These are phyloP conservation scores for Helogale parvula DNA, from an alignment of 2,113 vertebrate genomes.

Conservation along the genomic window DNA sequence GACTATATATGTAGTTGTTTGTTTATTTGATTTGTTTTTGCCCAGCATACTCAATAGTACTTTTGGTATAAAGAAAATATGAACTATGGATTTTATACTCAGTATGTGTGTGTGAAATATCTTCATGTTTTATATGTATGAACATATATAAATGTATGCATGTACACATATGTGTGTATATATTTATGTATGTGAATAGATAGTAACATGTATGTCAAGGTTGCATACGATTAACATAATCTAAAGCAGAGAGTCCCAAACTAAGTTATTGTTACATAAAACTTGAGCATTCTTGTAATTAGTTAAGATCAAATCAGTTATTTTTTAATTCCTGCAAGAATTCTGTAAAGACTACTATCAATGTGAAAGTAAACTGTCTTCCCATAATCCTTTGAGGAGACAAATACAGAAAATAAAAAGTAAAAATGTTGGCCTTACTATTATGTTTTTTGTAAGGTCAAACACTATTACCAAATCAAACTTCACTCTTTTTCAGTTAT, in stretches of 20 bases:
- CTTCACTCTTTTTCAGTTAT: not conserved
- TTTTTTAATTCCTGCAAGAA: conserved; percentile 35
- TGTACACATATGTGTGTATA: not conserved
- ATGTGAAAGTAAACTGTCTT: conserved; percentile 26
- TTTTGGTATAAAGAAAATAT: not conserved
- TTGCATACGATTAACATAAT: not conserved
- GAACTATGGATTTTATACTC: not conserved
- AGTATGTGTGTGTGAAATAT: not conserved
- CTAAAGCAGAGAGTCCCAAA: not conserved
- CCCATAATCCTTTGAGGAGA: not conserved
- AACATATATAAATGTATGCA: not conserved
- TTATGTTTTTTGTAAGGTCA: not conserved
- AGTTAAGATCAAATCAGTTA: not conserved
- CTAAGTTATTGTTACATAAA: not conserved
- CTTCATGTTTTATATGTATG: not conserved
- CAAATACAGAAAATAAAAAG: not conserved
- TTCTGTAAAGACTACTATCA: conserved; percentile 42
- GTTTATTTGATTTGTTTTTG: not conserved
- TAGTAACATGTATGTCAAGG: not conserved
- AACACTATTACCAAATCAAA: not conserved
- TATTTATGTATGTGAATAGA: not conserved
- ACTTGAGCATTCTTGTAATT: not conserved
- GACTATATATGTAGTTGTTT: not conserved
- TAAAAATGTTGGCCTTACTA: not conserved
- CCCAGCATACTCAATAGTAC: not conserved